Base-by-base conservation (phyloP, 2,797 vertebrate genomes). In the Bradypodion pumilum region DNA sequence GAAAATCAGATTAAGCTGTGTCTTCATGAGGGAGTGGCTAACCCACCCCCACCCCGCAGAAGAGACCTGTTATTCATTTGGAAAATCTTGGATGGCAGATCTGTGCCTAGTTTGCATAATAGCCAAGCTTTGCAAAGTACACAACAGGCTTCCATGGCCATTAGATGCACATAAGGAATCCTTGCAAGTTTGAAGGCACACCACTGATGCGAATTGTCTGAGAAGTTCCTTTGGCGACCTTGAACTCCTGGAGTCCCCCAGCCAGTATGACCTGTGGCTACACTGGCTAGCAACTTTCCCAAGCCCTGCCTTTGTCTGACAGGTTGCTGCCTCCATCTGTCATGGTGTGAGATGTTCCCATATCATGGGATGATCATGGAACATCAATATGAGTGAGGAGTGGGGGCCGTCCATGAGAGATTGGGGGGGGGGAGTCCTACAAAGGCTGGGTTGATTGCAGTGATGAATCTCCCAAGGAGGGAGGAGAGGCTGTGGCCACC, bases 1-100 rank as follows among this genome's bases (percentile, higher is more conserved):
- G 87, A 89, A 93, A 92, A 94, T 91, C 88, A 91, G 90, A 90
- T 93, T 88, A 82, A 84, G 91, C 89, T 90, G 85, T 46, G 62
- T 80, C 59, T 90, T 91, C 92, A 87, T 69, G 90, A 91, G 84
- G 89, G 87, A 91, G 83, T 73, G 91, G 62, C 78, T 85, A 81
- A 52, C 65, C 81, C 86, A 74, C 68, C 65, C 3, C 21, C 7
- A 21, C 10, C 66, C 35, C 66, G 19, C 19, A 23, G 35, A 66
- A n/a, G n/a, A n/a, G 87, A 49, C 40, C 52, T 75, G 46, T 32
- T 16, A 23, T 49, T 65, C 29, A 62, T 29, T 49, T 46, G 69
- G 80, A 62, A 81, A 40, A 35, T 2, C 27, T 7, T 42, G 25
- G 59, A 7, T 42, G 32, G 42, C 49, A 42, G 72, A 49, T 8